Percentiles rank a stretch among this genome's conserved stretches.
These are phyloP conservation scores for Neolamprologus sp. DNA, from an alignment of 2,113 vertebrate genomes.

Conservation along the genomic window DNA sequence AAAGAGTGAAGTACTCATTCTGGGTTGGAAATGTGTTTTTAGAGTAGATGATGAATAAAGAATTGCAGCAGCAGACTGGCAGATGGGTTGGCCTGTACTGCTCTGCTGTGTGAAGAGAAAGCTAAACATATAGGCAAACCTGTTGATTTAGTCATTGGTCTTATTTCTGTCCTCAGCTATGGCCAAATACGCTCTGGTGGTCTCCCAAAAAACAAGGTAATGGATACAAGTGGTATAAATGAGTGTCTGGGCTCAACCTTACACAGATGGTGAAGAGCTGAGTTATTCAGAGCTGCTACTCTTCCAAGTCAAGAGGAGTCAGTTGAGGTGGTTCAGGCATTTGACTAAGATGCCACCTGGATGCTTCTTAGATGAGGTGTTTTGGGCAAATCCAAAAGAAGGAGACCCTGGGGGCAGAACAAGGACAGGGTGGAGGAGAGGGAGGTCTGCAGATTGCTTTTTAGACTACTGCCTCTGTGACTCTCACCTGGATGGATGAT, in stretches of 20 bases:
- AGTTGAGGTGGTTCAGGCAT: neutral
- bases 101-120: neutral
- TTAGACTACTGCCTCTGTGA: neutral
- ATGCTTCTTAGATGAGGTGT: neutral
- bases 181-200: neutral
- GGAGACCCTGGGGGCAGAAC: neutral
- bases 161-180: neutral
- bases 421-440: neutral
- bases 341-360: neutral
- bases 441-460: fast-evolving
- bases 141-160: neutral
- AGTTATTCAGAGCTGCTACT: neutral
- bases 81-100: neutral
- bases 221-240: neutral
- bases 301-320: neutral
- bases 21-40: neutral
- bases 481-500: neutral
- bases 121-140: neutral
- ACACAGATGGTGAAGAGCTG: neutral
- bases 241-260: neutral
- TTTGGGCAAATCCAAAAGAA: too few species aligned
- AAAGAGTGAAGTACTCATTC: neutral
- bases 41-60: neutral
- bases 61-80: neutral
- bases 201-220: neutral